A percentile compares a stretch with the other conserved stretches of the same genome.
phyloP scores from a whole-genome alignment of 2,797 vertebrate species.

The Gorsachius magnificus region DNA sequence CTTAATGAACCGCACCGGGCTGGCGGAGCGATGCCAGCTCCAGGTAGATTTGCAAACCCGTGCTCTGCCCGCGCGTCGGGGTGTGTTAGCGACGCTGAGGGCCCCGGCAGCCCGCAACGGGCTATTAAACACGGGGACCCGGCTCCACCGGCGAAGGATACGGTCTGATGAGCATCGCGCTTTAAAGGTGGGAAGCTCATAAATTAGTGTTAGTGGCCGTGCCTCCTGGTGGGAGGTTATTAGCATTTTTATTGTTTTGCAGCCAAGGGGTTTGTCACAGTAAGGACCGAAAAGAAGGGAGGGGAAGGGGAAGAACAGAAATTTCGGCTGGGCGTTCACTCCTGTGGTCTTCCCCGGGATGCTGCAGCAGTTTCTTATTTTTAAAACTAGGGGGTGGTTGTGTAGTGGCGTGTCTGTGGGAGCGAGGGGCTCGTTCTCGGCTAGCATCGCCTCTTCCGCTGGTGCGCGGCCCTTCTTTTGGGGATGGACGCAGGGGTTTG shows the following conservation, averaged over 20 bases:
- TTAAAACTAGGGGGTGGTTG: rapidly evolving
- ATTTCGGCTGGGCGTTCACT: background rate
- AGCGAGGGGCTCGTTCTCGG: background rate
- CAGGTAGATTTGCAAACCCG: rapidly evolving
- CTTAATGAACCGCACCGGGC: rapidly evolving
- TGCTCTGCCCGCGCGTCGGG: rapidly evolving
- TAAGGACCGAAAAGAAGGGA: background rate
- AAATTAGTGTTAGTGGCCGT: conserved; percentile 29
- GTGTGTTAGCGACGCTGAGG: background rate
- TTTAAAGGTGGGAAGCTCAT: conserved; percentile 52
- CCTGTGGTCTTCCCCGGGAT: background rate
- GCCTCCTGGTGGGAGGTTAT: conserved; percentile 30
- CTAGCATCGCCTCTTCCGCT: background rate
- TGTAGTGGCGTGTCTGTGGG: background rate
- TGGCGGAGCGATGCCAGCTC: background rate
- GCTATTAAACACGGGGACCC: background rate
- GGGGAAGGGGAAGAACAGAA: background rate
- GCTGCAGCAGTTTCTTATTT: background rate
- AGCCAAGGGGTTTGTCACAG: conserved; percentile 66
- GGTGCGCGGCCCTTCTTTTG: background rate
- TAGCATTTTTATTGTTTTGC: conserved; percentile 78
- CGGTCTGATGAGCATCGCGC: background rate
- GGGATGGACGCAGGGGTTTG: background rate
- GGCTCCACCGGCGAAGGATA: background rate
- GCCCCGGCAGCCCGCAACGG: background rate